Evolutionary conservation across 1,140 invertebrate genomes (phyloP).

Genomic region (Coboldia fuscipes): DNA sequence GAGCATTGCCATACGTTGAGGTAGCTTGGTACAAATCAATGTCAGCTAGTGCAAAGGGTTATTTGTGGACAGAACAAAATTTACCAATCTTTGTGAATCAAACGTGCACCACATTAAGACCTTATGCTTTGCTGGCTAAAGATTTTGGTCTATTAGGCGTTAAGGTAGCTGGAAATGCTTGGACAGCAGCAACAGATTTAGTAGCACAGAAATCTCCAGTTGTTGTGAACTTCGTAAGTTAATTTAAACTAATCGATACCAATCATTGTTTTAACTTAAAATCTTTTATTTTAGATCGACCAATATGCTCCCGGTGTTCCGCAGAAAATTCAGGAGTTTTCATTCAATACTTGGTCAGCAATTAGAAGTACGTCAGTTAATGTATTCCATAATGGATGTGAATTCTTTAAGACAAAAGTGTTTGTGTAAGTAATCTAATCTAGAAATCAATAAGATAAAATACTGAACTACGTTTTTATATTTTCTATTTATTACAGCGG

Average conservation of each 20-base stretch:
- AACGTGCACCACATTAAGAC: slow-evolving; percentile 27
- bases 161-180: slow-evolving; percentile 27
- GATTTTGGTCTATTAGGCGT: slow-evolving; percentile 28
- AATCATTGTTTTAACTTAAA: slow-evolving; percentile 1
- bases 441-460: not conserved
- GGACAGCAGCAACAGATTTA: slow-evolving; percentile 27
- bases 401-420: slow-evolving; percentile 44
- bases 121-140: slow-evolving; percentile 33
- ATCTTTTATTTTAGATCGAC: slow-evolving; percentile 31
- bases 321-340: slow-evolving; percentile 27
- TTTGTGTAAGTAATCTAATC: slow-evolving; percentile 43
- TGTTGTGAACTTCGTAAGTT: slow-evolving; percentile 31
- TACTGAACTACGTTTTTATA: not conserved
- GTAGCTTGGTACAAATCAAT: slow-evolving; percentile 30
- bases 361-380: slow-evolving; percentile 22
- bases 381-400: slow-evolving; percentile 22
- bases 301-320: slow-evolving; percentile 43
- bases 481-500: slow-evolving; percentile 31
- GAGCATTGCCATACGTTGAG: slow-evolving; percentile 33
- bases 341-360: slow-evolving; percentile 16
- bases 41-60: slow-evolving; percentile 28
- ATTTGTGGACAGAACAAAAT: slow-evolving; percentile 36
- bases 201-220: slow-evolving; percentile 34
- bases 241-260: not conserved
- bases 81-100: slow-evolving; percentile 38